Evolutionary conservation across 2,113 vertebrate genomes (phyloP).

Genomic region (Macaca mulatta): DNA sequence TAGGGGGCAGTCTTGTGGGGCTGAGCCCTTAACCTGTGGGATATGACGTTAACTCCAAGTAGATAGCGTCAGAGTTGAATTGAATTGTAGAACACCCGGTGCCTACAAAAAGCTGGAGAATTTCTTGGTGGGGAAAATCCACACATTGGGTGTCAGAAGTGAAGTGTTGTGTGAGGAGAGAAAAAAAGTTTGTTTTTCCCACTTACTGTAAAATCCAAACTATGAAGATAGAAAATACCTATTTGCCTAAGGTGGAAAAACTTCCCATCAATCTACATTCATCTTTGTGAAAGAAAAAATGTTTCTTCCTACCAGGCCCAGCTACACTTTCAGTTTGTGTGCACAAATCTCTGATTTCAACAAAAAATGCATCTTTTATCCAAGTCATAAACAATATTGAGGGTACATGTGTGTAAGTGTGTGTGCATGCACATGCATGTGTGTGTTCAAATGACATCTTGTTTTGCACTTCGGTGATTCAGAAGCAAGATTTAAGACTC

Average conservation of each 20-base stretch:
- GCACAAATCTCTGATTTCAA: background rate
- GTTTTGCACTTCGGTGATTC: background rate
- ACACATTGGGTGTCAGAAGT: background rate
- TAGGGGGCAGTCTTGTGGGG: background rate
- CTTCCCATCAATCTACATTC: background rate
- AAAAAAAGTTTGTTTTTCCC: background rate
- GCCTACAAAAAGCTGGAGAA: background rate
- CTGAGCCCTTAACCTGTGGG: background rate
- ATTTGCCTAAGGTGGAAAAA: background rate
- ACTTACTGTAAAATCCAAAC: background rate
- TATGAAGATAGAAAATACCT: background rate
- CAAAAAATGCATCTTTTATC: background rate
- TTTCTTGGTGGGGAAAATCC: background rate
- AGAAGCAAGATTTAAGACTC: background rate
- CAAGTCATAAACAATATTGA: background rate
- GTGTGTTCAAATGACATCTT: background rate
- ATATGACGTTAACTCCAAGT: background rate
- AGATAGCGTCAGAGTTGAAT: background rate
- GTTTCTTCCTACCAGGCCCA: background rate
- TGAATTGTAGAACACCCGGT: background rate
- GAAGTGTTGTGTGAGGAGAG: background rate
- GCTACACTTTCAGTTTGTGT: background rate
- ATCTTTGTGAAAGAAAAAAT: background rate
- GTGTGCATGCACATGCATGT: rapidly evolving
- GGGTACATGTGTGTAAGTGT: background rate